Conservation (phyloP, 2,888 invertebrate species). For the Phragmatobia fuliginosa region DNA sequence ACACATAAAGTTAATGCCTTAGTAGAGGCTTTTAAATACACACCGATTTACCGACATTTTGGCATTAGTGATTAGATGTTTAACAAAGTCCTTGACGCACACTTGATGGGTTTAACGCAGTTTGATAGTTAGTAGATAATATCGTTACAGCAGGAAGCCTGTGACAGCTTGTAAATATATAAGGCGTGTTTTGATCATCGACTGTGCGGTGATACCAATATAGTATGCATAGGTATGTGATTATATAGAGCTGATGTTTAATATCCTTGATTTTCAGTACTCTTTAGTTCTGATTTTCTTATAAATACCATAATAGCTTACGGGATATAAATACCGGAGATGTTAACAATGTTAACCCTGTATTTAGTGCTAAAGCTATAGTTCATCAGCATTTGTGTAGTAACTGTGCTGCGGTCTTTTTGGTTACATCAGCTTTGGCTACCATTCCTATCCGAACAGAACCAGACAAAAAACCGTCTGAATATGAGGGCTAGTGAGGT, state of each 20-base stretch:
- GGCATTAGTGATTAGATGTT: background rate
- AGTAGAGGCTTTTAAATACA: background rate
- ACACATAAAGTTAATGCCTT: background rate
- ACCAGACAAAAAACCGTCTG: background rate
- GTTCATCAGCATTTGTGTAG: no score
- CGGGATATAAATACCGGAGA: background rate
- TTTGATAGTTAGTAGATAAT: slow-evolving; percentile 4
- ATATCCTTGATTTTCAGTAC: background rate
- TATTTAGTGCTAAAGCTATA: no score
- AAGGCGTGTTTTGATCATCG: background rate
- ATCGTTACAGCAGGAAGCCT: slow-evolving; percentile 19
- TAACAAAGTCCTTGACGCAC: slow-evolving; percentile 4
- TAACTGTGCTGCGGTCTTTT: background rate
- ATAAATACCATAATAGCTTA: background rate
- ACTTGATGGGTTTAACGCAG: background rate
- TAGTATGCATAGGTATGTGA: background rate
- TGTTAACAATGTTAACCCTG: no score
- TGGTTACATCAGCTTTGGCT: background rate
- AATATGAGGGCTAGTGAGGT: background rate
- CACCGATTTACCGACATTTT: background rate
- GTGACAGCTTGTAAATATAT: slow-evolving; percentile 30
- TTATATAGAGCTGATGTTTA: background rate
- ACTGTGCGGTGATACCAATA: background rate
- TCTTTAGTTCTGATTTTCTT: background rate
- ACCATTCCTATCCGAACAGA: background rate